phyloP scores from a whole-genome alignment of 2,797 vertebrate genomes.

The Petrocephalus sullivani region DNA sequence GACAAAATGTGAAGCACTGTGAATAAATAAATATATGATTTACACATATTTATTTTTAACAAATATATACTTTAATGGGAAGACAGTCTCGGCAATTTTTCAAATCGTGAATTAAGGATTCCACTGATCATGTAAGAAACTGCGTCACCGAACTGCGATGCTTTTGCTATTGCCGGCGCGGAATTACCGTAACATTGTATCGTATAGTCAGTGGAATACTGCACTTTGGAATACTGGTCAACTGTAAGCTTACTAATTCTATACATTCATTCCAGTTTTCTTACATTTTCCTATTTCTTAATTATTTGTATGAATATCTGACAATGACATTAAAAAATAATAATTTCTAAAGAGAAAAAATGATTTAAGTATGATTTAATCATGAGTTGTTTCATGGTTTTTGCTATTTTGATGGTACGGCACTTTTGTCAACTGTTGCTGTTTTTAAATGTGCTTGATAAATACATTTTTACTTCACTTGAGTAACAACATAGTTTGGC shows the following conservation, averaged over 20 bases:
- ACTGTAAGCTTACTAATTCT: neutral
- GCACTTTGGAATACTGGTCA: neutral
- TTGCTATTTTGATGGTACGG: neutral
- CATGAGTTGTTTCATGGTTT: neutral
- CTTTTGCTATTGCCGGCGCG: neutral
- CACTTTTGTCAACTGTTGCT: neutral
- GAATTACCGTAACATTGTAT: neutral
- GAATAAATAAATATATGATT: neutral
- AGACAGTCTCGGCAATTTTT: neutral
- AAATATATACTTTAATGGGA: neutral
- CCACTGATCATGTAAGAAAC: neutral
- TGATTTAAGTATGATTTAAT: neutral
- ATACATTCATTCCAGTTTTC: neutral
- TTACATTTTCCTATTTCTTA: neutral
- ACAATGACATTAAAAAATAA: neutral
- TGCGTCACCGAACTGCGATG: neutral
- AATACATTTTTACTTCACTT: neutral
- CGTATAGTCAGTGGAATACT: neutral
- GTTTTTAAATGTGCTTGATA: neutral
- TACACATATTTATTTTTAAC: neutral
- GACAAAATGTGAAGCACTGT: neutral
- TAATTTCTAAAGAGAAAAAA: neutral
- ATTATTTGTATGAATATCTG: neutral
- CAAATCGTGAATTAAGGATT: neutral
- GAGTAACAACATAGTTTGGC: neutral